A percentile compares a stretch with the other conserved stretches of the same genome.
Conservation (phyloP, 2,888 invertebrate species). For the Cheilosia vulpina region DNA sequence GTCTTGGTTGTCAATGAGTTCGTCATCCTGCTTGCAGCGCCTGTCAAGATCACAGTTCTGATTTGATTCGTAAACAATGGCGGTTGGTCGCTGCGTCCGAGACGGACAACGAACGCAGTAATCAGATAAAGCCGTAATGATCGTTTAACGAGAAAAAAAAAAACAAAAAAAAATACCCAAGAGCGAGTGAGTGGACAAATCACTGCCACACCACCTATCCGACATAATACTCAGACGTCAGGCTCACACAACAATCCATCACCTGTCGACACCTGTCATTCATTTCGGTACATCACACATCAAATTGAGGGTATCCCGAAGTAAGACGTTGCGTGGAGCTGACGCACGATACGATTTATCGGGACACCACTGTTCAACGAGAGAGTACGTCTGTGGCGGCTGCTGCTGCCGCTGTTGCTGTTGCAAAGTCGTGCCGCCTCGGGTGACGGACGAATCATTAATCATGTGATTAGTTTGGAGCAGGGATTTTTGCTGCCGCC, state of each 20-base stretch:
- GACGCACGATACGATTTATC: constrained; percentile 71
- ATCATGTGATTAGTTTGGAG: constrained; percentile 82
- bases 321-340: constrained; percentile 70
- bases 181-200: constrained; percentile 39
- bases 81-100: neutral
- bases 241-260: constrained; percentile 80
- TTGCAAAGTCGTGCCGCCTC: constrained; percentile 62
- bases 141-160: constrained; percentile 52
- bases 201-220: constrained; percentile 19
- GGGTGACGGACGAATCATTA: constrained; percentile 79
- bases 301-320: constrained; percentile 74
- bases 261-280: constrained; percentile 84
- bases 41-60: constrained; percentile 40
- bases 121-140: constrained; percentile 62
- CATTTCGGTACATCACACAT: constrained; percentile 77
- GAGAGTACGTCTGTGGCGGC: constrained; percentile 13
- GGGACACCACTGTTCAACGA: constrained; percentile 51
- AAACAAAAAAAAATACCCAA: constrained; percentile 15
- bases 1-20: constrained; percentile 48
- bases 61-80: constrained; percentile 27
- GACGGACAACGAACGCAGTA: constrained; percentile 31
- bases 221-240: constrained; percentile 29
- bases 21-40: constrained; percentile 33
- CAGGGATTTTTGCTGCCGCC: constrained; percentile 77
- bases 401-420: constrained; percentile 7